Evolutionary conservation across 1,140 invertebrate genomes (phyloP).

Genomic region (Bombus soroeensis): DNA sequence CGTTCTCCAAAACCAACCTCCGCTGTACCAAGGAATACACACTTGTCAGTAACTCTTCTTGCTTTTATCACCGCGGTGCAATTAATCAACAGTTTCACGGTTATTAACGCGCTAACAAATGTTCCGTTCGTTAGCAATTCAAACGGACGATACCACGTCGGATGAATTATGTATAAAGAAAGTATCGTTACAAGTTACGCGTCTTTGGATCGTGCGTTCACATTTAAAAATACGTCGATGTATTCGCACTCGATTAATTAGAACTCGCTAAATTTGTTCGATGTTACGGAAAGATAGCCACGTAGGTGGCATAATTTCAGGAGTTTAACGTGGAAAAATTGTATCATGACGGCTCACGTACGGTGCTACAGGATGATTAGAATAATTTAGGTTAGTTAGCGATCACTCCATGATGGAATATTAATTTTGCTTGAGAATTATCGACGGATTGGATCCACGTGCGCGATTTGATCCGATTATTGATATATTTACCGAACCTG

Average conservation of each 20-base stretch:
- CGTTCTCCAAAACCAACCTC: not conserved
- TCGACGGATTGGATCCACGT: too few species aligned
- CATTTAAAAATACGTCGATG: not conserved
- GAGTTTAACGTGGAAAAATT: not conserved
- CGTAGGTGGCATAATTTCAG: not conserved
- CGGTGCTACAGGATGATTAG: not conserved
- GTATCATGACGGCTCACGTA: not conserved
- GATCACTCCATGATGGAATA: not conserved
- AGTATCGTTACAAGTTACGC: slow-evolving; percentile 12
- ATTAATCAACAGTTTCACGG: slow-evolving; percentile 14
- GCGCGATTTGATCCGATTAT: too few species aligned
- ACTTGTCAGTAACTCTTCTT: not conserved
- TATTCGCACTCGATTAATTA: not conserved
- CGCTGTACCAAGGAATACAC: too few species aligned
- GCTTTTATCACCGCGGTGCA: not conserved
- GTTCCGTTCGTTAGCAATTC: not conserved
- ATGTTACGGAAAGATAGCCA: slow-evolving; percentile 1
- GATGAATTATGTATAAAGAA: slow-evolving; percentile 27
- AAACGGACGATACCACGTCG: not conserved
- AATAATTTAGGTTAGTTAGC: not conserved
- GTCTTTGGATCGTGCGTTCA: too few species aligned
- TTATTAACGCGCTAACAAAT: slow-evolving; percentile 10
- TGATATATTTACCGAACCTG: not conserved
- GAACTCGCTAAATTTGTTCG: not conserved
- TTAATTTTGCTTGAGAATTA: not conserved